These are phyloP conservation scores for Epiblema foenella DNA, from an alignment of 2,888 invertebrate species.

Conservation along the genomic window DNA sequence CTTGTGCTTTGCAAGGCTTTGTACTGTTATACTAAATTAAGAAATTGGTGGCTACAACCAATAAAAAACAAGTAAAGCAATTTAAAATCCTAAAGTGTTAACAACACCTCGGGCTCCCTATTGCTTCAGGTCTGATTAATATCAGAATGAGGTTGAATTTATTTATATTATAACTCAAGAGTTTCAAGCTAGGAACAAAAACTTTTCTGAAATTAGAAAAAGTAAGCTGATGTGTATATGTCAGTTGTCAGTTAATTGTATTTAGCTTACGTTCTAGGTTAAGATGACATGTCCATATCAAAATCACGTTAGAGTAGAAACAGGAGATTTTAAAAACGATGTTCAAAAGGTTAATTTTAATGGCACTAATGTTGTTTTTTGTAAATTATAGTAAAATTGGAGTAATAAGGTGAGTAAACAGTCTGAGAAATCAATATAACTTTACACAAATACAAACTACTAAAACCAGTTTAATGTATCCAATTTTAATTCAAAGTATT, in stretches of 20 bases:
- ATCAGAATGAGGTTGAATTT: background rate
- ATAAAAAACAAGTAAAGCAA: no score
- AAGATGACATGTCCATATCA: constrained; percentile 83
- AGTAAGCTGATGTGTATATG: constrained; percentile 9
- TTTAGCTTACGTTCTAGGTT: constrained; percentile 58
- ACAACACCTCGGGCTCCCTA: no score
- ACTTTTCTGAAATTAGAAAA: constrained; percentile 9
- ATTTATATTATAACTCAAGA: background rate
- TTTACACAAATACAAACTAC: background rate
- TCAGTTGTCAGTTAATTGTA: constrained; percentile 35
- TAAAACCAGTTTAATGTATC: background rate
- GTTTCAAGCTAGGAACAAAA: background rate
- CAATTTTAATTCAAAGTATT: background rate
- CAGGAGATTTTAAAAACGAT: constrained; percentile 55
- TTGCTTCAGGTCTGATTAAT: no score
- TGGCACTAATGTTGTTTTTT: constrained; percentile 43
- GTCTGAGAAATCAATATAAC: constrained; percentile 50
- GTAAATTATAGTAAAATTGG: constrained; percentile 22
- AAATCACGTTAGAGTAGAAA: constrained; percentile 70
- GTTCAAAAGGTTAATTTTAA: constrained; percentile 63
- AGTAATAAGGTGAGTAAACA: constrained; percentile 52
- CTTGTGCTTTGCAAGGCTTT: no score
- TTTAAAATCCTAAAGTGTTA: no score
- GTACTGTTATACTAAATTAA: no score
- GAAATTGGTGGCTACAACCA: no score